These are phyloP conservation scores for Drosophila borealis DNA, from an alignment of 2,888 invertebrate species.

Conservation along the genomic window DNA sequence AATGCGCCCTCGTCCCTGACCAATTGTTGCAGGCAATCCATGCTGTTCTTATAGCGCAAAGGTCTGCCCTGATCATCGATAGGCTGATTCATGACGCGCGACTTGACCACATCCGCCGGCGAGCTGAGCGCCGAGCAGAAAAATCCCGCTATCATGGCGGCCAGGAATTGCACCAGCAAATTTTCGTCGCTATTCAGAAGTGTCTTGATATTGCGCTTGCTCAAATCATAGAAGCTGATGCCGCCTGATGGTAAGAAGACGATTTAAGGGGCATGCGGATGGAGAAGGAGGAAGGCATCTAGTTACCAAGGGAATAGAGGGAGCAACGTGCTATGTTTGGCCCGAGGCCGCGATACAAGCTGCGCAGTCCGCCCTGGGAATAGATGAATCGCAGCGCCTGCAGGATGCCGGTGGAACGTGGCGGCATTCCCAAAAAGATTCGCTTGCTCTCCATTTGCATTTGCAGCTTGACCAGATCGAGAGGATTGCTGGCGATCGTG, in stretches of 20 bases:
- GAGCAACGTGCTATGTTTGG: not conserved
- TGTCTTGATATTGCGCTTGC: not conserved
- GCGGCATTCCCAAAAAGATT: not conserved
- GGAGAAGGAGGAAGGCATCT: not conserved
- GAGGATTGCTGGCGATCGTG: not conserved
- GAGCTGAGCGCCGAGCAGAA: not conserved
- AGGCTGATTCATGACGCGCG: constrained; percentile 6
- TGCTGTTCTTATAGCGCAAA: not conserved
- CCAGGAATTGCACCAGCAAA: not conserved
- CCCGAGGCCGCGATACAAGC: not conserved
- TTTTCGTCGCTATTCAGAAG: not conserved
- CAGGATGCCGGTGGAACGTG: not conserved
- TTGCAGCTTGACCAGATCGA: constrained; percentile 4
- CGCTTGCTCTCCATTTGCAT: constrained; percentile 9
- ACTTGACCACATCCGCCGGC: constrained; percentile 9
- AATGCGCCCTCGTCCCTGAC: not conserved
- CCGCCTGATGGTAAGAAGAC: not conserved
- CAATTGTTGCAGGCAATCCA: not conserved
- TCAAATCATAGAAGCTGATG: constrained; percentile 1
- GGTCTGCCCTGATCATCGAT: not conserved
- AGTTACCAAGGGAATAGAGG: not conserved
- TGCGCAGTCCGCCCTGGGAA: not conserved
- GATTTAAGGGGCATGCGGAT: not conserved
- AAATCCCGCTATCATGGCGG: not conserved
- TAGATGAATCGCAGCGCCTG: not conserved